Evolutionary conservation across 64 coral and sea anemone genomes (phyloP), one percentile per base, ranked within the genome.

Genomic region (Montipora sp.): DNA sequence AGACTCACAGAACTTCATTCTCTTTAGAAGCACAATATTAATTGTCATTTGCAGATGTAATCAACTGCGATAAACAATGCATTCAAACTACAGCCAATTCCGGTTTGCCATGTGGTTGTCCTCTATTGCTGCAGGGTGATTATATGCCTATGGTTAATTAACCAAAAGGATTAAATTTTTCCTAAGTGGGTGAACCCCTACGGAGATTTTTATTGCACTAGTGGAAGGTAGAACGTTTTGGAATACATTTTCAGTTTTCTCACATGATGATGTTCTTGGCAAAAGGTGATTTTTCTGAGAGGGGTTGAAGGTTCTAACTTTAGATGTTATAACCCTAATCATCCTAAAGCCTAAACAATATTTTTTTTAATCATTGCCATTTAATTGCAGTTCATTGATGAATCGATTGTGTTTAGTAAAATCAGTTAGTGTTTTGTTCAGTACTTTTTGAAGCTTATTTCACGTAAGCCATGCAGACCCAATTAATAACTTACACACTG

Each of bases 171-270:
- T 71, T 85, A 71, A 85, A 48, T 45, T 48, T 46, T 50, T 72
- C 15, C 71, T 24, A 68, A 3, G 47, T n/a, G 46, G 21, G 16
- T 8, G 12, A 63, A 50, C 61, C 65, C 82, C 82, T 50, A 27
- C 82, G 15, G 82, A 5, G 82, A 70, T 49, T 85, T 85, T 51
- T 71, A 85, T 85, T 85, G 82, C 82, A 61, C 80, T 16, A 69
- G 82, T 50, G 13, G 82, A n/a, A 2, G 21, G 65, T 48, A 1
- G 16, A 71, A 2, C 45, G 36, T 51, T 59, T 47, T 50, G 16
- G 44, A 46, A 72, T 85, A 36, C 58, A 46, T 83, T 83, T 57
- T 83, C 9, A 57, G 6, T 48, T 84, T 84, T 44, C 71, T 20
- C 16, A 2, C 4, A 48, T 13, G 3, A 1, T 12, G 43, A 85